Base-by-base conservation (phyloP, 2,888 invertebrate species). In the Cephalotes varians region DNA sequence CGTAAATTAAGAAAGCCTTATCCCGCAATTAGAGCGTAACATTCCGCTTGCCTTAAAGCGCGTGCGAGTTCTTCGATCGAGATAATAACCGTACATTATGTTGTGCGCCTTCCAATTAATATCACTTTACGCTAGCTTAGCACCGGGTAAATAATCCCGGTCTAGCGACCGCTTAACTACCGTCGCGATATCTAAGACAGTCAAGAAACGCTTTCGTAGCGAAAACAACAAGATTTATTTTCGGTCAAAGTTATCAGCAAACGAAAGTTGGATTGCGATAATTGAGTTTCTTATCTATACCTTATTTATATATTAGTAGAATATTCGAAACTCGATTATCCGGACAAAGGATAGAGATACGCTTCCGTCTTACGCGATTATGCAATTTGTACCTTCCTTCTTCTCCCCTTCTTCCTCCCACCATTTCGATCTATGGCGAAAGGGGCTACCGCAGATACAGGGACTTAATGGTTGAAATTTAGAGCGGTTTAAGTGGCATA, bases 401-500 rank as follows among this genome's bases (percentile, higher is more conserved):
- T 44, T 18, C 77, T 21, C 21, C 47, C 18, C 10, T 34, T 21
- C 60, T 25, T 21, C 2, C 31, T 21, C 51, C 37, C 49, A 10
- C 10, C 15, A 10, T 34, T 25, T 51, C 28, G 25, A 25, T 6
- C 31, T 12, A 18, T 40, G 28, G 76, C 51, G 54, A 62, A 56
- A 72, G 56, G 69, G 56, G 69, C 74, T 51, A 49, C 54, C 74
- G 54, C 54, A 47, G 54, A 60, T 51, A 74, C n/a, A 65, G 81
- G 73, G 83, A 73, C 85, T 79, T 87, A 85, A 86, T 85, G 85
- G 87, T 85, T 88, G 85, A 88, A 90, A 88, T 90, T 91, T 89
- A 91, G 91, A 91, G 82, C 85, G 74, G 88, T 89, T 91, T 90
- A 90, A 92, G 90, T 90, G 90, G 89, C 91, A 91, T 91, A 91